These are phyloP conservation scores for Drosophila testacea DNA, from an alignment of 2,888 invertebrate species.

Conservation along the genomic window DNA sequence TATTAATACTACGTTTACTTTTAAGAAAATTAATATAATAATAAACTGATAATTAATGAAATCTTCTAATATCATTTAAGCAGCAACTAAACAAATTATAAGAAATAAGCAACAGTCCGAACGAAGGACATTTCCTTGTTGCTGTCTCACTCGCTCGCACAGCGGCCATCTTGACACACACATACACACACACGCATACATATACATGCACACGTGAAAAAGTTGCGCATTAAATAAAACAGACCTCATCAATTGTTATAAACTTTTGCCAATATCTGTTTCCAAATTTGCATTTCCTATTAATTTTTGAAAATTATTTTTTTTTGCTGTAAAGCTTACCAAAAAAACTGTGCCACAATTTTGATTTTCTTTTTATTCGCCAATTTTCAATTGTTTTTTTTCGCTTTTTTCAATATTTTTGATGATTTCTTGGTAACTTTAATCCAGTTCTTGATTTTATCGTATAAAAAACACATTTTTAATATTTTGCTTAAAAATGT, in stretches of 20 bases:
- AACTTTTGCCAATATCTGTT: slow-evolving; percentile 24
- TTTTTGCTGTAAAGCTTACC: slow-evolving; percentile 68
- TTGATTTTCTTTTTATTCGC: slow-evolving; percentile 13
- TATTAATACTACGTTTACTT: too few relatives aligned
- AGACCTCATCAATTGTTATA: slow-evolving; percentile 1
- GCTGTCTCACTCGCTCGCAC: slow-evolving; percentile 24
- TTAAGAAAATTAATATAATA: not conserved
- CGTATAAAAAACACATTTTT: slow-evolving; percentile 23
- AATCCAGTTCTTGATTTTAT: slow-evolving; percentile 17
- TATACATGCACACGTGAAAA: slow-evolving; percentile 29
- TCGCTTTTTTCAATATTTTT: slow-evolving; percentile 12
- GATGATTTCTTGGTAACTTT: slow-evolving; percentile 67
- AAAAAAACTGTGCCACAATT: slow-evolving; percentile 57
- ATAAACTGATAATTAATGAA: not conserved
- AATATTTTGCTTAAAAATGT: slow-evolving; percentile 33
- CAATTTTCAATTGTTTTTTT: slow-evolving; percentile 36
- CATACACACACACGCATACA: slow-evolving; percentile 26
- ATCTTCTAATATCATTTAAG: not conserved
- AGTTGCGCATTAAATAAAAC: slow-evolving; percentile 33
- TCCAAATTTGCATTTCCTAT: not conserved
- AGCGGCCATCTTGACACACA: slow-evolving; percentile 63
- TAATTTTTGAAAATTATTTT: not conserved
- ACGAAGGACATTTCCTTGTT: slow-evolving; percentile 5
- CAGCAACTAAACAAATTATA: not conserved
- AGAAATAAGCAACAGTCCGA: slow-evolving; percentile 51